Evolutionary conservation across 2,888 invertebrate genomes (phyloP).

Genomic region (Agapostemon virescens): DNA sequence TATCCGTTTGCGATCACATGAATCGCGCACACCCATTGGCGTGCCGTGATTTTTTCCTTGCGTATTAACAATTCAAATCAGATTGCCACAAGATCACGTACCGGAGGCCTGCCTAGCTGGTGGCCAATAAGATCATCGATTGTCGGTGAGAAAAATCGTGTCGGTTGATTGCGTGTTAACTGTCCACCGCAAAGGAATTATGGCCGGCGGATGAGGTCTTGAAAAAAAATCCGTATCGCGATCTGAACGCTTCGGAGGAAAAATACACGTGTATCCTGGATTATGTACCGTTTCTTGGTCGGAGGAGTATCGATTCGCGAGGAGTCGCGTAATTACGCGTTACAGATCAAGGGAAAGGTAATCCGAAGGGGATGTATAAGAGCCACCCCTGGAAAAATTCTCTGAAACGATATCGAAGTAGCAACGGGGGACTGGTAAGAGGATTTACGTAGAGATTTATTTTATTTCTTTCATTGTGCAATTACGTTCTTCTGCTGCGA

Average conservation of each 20-base stretch:
- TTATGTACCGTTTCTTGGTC: slow-evolving; percentile 15
- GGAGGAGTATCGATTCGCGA: slow-evolving; percentile 25
- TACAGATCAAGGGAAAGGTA: slow-evolving; percentile 32
- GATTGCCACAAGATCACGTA: slow-evolving; percentile 80
- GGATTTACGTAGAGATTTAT: slow-evolving; percentile 62
- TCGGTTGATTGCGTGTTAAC: slow-evolving; percentile 43
- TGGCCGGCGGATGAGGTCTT: slow-evolving; percentile 33
- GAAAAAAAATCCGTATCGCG: slow-evolving; percentile 31
- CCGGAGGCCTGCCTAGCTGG: slow-evolving; percentile 76
- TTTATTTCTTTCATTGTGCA: slow-evolving; percentile 46
- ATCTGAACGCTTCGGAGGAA: slow-evolving; percentile 2
- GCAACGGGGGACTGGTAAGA: slow-evolving; percentile 53
- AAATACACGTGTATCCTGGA: slow-evolving; percentile 5
- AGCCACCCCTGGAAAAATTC: slow-evolving; percentile 25
- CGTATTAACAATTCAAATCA: slow-evolving; percentile 78
- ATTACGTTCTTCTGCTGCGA: slow-evolving; percentile 49
- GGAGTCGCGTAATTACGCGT: slow-evolving; percentile 38
- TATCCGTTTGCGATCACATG: slow-evolving; percentile 42
- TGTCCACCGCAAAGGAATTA: slow-evolving; percentile 35
- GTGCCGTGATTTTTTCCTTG: slow-evolving; percentile 44
- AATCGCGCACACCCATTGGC: slow-evolving; percentile 53
- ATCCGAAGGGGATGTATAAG: slow-evolving; percentile 26
- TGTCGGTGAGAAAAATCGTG: slow-evolving; percentile 51
- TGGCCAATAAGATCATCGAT: slow-evolving; percentile 73
- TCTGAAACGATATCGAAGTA: slow-evolving; percentile 13